Base-by-base conservation (phyloP, 2,888 invertebrate genomes). In the Caenorhabditis japonica region DNA sequence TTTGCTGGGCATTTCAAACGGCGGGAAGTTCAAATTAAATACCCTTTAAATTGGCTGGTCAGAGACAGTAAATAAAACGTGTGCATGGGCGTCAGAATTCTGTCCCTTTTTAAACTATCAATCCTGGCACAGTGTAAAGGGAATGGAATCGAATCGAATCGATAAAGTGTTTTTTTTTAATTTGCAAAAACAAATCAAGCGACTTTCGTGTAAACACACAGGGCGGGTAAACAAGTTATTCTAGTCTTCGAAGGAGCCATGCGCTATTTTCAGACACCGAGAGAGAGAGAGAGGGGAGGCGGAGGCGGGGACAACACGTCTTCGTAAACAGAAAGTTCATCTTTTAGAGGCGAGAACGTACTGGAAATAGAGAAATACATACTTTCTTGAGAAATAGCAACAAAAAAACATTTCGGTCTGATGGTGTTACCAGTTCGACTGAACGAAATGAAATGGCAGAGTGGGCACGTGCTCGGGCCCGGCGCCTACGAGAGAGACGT, bases 401-500 rank as follows among this genome's bases (percentile, higher is more conserved):
- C n/a, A n/a, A n/a, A n/a, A n/a, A n/a, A n/a, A n/a, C n/a, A n/a
- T n/a, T n/a, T n/a, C 62, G 27, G 38, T 62, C 44, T n/a, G 21
- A 27, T 43, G 61, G 38, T 46, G 62, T 55, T 62, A 53, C 46
- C 62, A 55, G 47, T 33, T 55, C 46, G 62, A 47, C 62, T 38
- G 47, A 43, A 30, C 30, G 10, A 10, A 10, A 5, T 10, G 44
- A 23, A 34, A 30, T 17, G 43, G 23, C 43, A 64, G 56, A 55
- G 55, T 55, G 64, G 64, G 49, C 64, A 64, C 64, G 64, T 64
- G 64, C 55, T 64, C 55, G 55, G 47, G 52, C 34, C 43, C 46
- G 52, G 52, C 36, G 56, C 34, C 51, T 39, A 17, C 3, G 17
- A 23, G 10, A 49, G 49, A 34, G 49, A 49, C 10, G 8, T 0